Evolutionary conservation across 1,140 invertebrate genomes (phyloP), one percentile per base, ranked within the genome.

Genomic region (Archivesica marissinica): DNA sequence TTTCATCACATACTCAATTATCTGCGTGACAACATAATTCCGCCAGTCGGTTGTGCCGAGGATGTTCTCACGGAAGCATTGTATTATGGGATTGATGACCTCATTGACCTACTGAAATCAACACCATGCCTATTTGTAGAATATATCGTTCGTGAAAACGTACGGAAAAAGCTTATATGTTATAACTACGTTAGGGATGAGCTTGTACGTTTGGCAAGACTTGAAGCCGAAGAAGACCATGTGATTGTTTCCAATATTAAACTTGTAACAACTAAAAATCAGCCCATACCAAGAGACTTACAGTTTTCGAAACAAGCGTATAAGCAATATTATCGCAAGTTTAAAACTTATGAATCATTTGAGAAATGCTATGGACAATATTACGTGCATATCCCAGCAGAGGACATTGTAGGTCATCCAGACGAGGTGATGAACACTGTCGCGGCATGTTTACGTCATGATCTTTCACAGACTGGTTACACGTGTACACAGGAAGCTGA

Each of bases 1-100:
- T 91, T 92, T 66, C 52, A 70, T 30, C 79, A 90, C 64, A 87
- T 91, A 70, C 66, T 91, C 20, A 90, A 90, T 47, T 92, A 82
- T 47, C 76, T 91, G 6, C 54, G 91, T 52, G 87, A 88, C 23
- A 74, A 88, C 15, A 86, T 88, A 47, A 38, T 89, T 13, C 89
- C 89, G 15, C 89, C 89, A 28, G 61, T 84, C 33, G 38, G 75
- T 35, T 47, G 82, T 52, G 83, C 85, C 0, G 82, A 89, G 66
- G 78, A 88, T 38, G 85, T 90, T 39, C 30, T 90, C 0, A 75
- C 81, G 28, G 89, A 90, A 38, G 89, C 89, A 9, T 66, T 87
- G 61, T 90, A 85, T 82, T 89, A 89, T 68, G 86, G 89, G 0
- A 90, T 90, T 39, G 54, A 88, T 23, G 28, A 87, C 23, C 66